Evolutionary conservation across 2,113 vertebrate genomes (phyloP).

Genomic region (Naja naja): DNA sequence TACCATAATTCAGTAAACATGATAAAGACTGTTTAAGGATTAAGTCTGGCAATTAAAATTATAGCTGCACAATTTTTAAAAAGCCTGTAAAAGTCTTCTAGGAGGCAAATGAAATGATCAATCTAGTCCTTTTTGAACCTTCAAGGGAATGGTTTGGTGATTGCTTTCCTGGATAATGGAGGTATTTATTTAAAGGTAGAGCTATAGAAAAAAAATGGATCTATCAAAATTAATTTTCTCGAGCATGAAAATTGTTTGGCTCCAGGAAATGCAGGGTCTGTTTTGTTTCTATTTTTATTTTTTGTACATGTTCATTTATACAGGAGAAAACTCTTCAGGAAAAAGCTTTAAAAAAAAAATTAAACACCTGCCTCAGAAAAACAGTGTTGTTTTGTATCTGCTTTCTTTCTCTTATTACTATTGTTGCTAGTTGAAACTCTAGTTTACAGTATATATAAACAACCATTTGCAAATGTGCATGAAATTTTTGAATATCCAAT

Average conservation of each 20-base stretch:
- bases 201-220: constrained; percentile 37
- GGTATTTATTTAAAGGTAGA: constrained; percentile 25
- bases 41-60: background rate
- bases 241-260: constrained; percentile 31
- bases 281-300: background rate
- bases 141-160: background rate
- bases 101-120: constrained; percentile 41
- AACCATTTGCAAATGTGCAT: constrained; percentile 57
- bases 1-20: background rate
- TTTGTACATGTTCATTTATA: background rate
- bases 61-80: constrained; percentile 17
- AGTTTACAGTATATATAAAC: constrained; percentile 17
- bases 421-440: constrained; percentile 30
- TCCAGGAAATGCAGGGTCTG: background rate
- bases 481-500: constrained; percentile 64
- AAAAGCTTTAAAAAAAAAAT: constrained; percentile 30
- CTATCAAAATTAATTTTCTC: constrained; percentile 39
- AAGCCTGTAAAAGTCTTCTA: constrained; percentile 41
- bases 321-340: constrained; percentile 23
- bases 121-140: constrained; percentile 29
- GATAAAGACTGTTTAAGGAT: background rate
- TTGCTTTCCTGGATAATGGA: constrained; percentile 26
- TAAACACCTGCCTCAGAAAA: constrained; percentile 51
- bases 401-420: background rate
- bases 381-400: constrained; percentile 35